Conservation (phyloP, 2,797 vertebrate genomes). For the Anguilla megastoma region DNA sequence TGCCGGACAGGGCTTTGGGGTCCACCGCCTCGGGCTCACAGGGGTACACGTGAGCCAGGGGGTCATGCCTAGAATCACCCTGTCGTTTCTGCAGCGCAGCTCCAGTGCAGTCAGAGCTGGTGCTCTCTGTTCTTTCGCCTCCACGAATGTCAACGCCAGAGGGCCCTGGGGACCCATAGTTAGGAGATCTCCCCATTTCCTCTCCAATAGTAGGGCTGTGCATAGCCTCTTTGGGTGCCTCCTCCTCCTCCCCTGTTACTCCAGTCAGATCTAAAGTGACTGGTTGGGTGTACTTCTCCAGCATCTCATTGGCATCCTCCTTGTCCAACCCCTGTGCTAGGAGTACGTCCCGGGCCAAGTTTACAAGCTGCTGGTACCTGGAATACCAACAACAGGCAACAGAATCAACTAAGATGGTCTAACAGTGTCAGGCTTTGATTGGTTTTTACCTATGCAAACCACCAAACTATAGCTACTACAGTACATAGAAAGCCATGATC, state of each 20-base stretch:
- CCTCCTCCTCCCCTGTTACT: slow-evolving; percentile 17
- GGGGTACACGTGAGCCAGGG: slow-evolving; percentile 32
- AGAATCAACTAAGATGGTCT: background rate
- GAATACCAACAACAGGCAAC: background rate
- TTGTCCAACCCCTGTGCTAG: slow-evolving; percentile 74
- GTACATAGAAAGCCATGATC: background rate
- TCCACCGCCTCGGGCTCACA: slow-evolving; percentile 34
- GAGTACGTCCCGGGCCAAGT: slow-evolving; percentile 73
- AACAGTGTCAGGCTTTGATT: background rate
- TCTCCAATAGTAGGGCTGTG: slow-evolving; percentile 1
- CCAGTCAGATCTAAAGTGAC: slow-evolving; percentile 55
- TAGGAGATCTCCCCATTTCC: background rate
- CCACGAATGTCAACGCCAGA: slow-evolving; percentile 17
- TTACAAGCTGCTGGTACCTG: slow-evolving; percentile 78
- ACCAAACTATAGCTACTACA: background rate
- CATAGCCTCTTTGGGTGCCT: slow-evolving; percentile 3
- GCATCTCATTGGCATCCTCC: slow-evolving; percentile 51
- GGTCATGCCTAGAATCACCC: slow-evolving; percentile 43
- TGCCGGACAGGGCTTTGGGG: slow-evolving; percentile 13
- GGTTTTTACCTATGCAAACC: background rate
- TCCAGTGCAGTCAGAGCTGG: background rate
- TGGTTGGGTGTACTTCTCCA: slow-evolving; percentile 69
- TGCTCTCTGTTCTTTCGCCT: background rate
- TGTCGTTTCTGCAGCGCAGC: slow-evolving; percentile 47
- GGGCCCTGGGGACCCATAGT: too few species aligned